phyloP scores from a whole-genome alignment of 2,797 vertebrate genomes.

The Halcyon leucocephala region DNA sequence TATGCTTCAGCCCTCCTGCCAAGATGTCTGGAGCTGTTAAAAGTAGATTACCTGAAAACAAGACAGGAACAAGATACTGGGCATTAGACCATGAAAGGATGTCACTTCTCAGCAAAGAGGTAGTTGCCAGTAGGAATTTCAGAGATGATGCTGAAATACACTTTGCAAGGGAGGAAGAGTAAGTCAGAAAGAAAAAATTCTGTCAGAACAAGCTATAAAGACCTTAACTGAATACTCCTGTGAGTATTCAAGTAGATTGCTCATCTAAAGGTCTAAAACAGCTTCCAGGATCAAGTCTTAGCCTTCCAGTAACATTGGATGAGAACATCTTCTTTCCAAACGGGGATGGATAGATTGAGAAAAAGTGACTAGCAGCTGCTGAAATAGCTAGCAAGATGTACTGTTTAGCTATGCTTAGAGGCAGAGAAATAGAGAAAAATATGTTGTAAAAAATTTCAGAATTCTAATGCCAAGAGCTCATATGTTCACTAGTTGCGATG shows the following conservation, averaged over 20 bases:
- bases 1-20: background rate
- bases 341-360: background rate
- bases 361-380: background rate
- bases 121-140: slow-evolving; percentile 7
- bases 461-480: background rate
- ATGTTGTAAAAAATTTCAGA: background rate
- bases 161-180: background rate
- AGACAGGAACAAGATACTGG: slow-evolving; percentile 35
- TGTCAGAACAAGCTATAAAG: background rate
- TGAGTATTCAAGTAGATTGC: background rate
- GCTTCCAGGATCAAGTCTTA: background rate
- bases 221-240: background rate
- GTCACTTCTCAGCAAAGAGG: slow-evolving; percentile 35
- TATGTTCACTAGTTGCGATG: background rate
- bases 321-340: background rate
- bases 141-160: background rate
- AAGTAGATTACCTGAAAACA: slow-evolving; percentile 45
- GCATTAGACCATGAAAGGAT: slow-evolving; percentile 17
- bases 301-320: background rate
- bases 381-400: background rate
- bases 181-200: background rate
- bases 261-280: background rate
- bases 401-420: background rate
- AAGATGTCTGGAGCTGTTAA: slow-evolving; percentile 28
- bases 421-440: background rate